phyloP scores from a whole-genome alignment of 2,113 vertebrate genomes.

The Ariopsis seemanni region DNA sequence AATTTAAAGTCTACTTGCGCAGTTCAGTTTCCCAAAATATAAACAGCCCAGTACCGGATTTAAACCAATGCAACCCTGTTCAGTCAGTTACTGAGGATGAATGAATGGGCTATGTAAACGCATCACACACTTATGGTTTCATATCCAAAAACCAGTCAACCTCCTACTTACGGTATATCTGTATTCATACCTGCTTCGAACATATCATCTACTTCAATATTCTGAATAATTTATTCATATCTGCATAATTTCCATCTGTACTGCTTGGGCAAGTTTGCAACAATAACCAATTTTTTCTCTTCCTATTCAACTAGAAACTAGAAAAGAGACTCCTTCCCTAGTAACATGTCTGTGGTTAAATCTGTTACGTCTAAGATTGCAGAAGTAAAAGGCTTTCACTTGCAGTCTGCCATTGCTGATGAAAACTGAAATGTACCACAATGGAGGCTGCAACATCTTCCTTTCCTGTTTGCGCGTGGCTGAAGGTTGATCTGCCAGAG shows the following conservation, averaged over 20 bases:
- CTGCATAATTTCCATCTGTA: neutral
- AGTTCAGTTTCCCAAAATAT: neutral
- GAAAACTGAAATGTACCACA: neutral
- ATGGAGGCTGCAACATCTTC: neutral
- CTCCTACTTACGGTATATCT: neutral
- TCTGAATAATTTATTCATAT: neutral
- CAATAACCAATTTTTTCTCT: neutral
- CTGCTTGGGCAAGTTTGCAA: neutral
- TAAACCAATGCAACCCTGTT: neutral
- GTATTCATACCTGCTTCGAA: neutral
- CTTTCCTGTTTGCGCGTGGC: neutral
- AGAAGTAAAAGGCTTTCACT: conserved; percentile 36
- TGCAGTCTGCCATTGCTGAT: neutral
- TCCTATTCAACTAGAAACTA: neutral
- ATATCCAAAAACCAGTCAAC: neutral
- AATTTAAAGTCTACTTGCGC: neutral
- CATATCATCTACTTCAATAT: neutral
- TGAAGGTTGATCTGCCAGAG: conserved; percentile 21
- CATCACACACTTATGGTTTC: neutral
- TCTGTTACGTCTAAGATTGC: neutral
- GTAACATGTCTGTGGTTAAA: conserved; percentile 9
- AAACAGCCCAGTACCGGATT: neutral
- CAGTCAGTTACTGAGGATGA: neutral
- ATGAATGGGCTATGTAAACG: neutral
- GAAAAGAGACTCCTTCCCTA: neutral